phyloP scores from a whole-genome alignment of 2,888 invertebrate genomes.

The Dastarcus helophoroides region DNA sequence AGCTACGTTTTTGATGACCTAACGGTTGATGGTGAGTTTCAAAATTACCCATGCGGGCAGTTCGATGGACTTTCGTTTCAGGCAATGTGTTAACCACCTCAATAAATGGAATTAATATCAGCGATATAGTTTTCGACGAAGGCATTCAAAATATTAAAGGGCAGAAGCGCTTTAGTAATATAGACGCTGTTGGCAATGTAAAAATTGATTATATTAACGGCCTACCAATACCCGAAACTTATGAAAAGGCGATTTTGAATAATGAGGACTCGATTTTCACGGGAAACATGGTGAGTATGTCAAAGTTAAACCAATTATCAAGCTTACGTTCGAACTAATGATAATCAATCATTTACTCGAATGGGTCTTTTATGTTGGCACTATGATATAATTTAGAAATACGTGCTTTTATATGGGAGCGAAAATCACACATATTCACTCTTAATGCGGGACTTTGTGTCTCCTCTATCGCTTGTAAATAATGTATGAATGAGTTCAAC shows the following conservation, averaged over 20 bases:
- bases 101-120: slow-evolving; percentile 26
- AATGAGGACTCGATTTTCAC: slow-evolving; percentile 15
- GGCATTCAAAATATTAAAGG: slow-evolving; percentile 23
- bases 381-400: too few relatives aligned
- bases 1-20: slow-evolving; percentile 25
- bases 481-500: too few relatives aligned
- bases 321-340: too few relatives aligned
- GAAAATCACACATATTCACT: too few relatives aligned
- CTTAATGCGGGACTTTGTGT: too few relatives aligned
- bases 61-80: slow-evolving; percentile 14
- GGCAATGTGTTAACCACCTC: slow-evolving; percentile 21
- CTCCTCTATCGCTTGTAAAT: too few relatives aligned
- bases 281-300: slow-evolving; percentile 21
- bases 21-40: slow-evolving; percentile 20
- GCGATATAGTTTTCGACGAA: slow-evolving; percentile 28
- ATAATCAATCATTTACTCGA: too few relatives aligned
- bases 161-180: slow-evolving; percentile 24
- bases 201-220: slow-evolving; percentile 21
- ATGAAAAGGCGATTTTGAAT: slow-evolving; percentile 18
- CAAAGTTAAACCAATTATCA: too few relatives aligned
- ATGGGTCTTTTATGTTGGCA: too few relatives aligned
- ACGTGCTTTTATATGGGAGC: too few relatives aligned
- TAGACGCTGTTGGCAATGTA: slow-evolving; percentile 23
- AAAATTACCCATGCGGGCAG: neutral
- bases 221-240: slow-evolving; percentile 19